A percentile compares a stretch with the other conserved stretches of the same genome.
Conservation (phyloP, 2,113 vertebrate species). For the Stegostoma tigrinum region DNA sequence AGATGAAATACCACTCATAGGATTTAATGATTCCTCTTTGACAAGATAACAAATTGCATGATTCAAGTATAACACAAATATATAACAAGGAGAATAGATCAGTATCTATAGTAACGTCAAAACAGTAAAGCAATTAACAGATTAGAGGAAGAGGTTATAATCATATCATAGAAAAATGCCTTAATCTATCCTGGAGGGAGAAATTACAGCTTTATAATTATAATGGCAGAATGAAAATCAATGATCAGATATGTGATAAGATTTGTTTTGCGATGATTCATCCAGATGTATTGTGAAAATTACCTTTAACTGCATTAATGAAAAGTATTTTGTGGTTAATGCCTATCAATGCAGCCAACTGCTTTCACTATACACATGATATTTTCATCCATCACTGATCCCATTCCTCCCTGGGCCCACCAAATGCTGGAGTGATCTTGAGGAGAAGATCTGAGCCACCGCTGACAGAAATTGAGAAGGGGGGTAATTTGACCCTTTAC, state of each 20-base stretch:
- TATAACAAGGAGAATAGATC: constrained; percentile 11
- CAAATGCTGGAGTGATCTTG: background rate
- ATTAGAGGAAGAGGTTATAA: background rate
- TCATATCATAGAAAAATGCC: constrained; percentile 9
- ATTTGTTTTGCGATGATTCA: background rate
- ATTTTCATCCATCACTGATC: background rate
- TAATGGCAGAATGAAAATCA: constrained; percentile 11
- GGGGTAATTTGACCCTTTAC: background rate
- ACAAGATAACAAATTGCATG: constrained; percentile 22
- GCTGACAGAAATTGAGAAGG: background rate
- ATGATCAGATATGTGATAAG: background rate
- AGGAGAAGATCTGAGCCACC: background rate
- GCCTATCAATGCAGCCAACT: background rate
- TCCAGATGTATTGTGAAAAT: background rate
- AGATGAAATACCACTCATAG: background rate
- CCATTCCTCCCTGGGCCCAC: background rate
- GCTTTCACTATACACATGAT: background rate
- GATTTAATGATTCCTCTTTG: constrained; percentile 27
- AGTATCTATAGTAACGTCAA: constrained; percentile 6
- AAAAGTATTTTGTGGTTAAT: background rate
- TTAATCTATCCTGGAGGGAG: constrained; percentile 18
- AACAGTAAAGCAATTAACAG: constrained; percentile 33
- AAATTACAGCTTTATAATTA: constrained; percentile 27
- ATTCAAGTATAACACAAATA: background rate
- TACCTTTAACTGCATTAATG: background rate